Evolutionary conservation across 2,888 invertebrate species (phyloP).

Genomic region (Tenthredo distinguenda): DNA sequence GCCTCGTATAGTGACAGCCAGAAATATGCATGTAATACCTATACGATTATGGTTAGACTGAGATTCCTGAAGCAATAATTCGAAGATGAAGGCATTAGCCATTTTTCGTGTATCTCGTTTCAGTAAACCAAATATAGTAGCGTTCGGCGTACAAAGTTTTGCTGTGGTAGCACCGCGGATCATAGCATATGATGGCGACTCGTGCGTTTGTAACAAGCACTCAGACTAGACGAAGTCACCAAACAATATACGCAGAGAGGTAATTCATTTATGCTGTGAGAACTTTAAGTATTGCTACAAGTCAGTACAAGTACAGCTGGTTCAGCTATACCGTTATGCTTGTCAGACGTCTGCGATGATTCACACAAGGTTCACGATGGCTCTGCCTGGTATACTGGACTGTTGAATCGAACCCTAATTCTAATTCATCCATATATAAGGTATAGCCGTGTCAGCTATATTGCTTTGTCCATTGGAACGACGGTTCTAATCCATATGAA

Average conservation of each 20-base stretch:
- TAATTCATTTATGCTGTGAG: neutral
- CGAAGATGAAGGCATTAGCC: too few species aligned
- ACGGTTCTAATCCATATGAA: neutral
- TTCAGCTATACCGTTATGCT: neutral
- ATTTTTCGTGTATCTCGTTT: too few species aligned
- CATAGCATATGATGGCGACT: too few species aligned
- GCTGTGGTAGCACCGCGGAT: too few species aligned
- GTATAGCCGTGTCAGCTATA: neutral
- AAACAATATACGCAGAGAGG: neutral
- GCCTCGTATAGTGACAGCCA: too few species aligned
- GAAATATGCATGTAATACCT: too few species aligned
- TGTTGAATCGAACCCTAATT: neutral
- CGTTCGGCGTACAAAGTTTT: too few species aligned
- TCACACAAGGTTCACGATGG: neutral
- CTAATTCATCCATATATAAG: neutral
- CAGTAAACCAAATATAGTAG: too few species aligned
- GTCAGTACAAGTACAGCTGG: neutral
- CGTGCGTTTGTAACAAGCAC: too few species aligned
- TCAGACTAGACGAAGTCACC: neutral
- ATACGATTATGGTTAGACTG: too few species aligned
- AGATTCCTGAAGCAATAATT: too few species aligned
- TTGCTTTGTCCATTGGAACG: neutral
- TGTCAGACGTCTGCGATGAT: neutral
- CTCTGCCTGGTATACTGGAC: neutral
- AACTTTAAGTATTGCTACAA: slow-evolving; percentile 5